A percentile compares a stretch with the other conserved stretches of the same genome.
Conservation (phyloP, 2,113 vertebrate genomes). For the Riparia riparia region DNA sequence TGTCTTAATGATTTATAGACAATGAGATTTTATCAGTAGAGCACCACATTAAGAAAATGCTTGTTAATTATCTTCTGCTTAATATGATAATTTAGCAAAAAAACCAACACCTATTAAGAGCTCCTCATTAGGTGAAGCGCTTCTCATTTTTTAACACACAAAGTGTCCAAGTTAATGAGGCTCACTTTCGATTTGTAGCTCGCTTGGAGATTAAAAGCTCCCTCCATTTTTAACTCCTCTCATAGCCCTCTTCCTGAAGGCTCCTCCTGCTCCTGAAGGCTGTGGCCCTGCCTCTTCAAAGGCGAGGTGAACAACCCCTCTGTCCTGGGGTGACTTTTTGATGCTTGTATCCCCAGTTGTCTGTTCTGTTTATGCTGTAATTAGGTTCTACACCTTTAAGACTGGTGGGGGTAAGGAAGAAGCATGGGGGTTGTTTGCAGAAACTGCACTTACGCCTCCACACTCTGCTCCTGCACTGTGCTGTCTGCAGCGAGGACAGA, state of each 20-base stretch:
- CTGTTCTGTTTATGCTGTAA: neutral
- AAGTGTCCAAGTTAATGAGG: conserved; percentile 60
- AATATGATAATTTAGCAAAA: conserved; percentile 72
- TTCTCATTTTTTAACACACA: conserved; percentile 60
- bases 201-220: conserved; percentile 36
- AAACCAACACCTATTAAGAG: conserved; percentile 65
- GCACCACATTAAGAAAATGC: conserved; percentile 62
- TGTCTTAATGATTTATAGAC: conserved; percentile 57
- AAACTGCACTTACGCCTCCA: neutral
- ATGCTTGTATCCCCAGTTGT: neutral
- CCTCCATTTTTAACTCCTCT: neutral
- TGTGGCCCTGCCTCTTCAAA: conserved; percentile 36
- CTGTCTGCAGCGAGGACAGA: no score
- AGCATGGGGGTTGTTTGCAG: neutral
- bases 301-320: neutral
- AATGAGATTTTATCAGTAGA: conserved; percentile 55
- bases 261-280: neutral
- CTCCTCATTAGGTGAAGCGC: conserved; percentile 63
- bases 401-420: neutral
- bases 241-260: neutral
- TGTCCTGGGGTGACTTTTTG: neutral
- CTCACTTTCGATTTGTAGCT: conserved; percentile 62
- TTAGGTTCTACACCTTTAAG: neutral
- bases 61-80: conserved; percentile 69
- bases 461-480: neutral